These are phyloP conservation scores for Nipponia nippon DNA, from an alignment of 2,113 vertebrate genomes.

Conservation along the genomic window DNA sequence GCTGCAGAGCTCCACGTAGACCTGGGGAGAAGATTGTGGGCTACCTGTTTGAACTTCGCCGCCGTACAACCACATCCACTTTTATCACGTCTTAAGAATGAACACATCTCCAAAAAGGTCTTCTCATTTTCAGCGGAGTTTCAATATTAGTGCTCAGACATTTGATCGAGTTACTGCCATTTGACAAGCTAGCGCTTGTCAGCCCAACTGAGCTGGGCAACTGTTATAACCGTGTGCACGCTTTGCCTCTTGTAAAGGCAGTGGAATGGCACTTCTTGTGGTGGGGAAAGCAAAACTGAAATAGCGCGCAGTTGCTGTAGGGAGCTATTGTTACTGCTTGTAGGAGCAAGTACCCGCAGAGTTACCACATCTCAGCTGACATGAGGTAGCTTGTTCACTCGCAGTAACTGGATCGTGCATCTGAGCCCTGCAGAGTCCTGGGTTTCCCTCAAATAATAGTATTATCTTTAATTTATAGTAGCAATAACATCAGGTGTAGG, in stretches of 20 bases:
- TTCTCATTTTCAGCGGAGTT: neutral
- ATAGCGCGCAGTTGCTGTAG: neutral
- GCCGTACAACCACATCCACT: neutral
- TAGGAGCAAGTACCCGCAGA: neutral
- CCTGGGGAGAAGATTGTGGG: neutral
- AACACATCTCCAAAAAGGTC: neutral
- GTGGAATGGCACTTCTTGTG: neutral
- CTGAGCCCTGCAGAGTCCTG: neutral
- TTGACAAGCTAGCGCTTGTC: neutral
- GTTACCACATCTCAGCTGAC: neutral
- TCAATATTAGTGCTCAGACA: neutral
- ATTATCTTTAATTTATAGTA: neutral
- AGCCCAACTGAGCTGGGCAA: neutral
- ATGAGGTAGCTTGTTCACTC: neutral
- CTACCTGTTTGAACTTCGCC: neutral
- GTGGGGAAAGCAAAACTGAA: neutral
- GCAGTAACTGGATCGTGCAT: neutral
- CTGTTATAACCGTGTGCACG: fast-evolving
- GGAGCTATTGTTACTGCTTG: slow-evolving; percentile 7
- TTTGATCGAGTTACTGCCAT: neutral
- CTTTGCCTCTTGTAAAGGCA: neutral
- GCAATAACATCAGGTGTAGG: neutral
- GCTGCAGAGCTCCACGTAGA: neutral
- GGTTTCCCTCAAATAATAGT: neutral
- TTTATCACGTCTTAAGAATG: neutral